Conservation (phyloP, 1,140 invertebrate genomes). For the Drosophila subobscura region DNA sequence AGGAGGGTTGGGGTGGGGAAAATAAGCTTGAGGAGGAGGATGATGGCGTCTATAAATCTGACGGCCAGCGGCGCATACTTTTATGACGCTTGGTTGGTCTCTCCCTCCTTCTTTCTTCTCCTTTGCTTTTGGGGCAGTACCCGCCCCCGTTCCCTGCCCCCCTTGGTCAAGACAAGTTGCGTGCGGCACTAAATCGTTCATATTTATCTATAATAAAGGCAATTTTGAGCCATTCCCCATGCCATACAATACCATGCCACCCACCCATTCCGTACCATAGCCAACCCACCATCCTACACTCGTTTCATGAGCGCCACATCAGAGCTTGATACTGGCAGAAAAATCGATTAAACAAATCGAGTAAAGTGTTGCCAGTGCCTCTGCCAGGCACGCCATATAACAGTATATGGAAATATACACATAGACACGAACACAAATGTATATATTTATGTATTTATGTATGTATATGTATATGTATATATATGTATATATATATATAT, state of each 20-base stretch:
- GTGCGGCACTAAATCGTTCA: constrained; percentile 71
- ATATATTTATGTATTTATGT: neutral
- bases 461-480: neutral
- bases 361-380: constrained; percentile 71
- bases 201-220: constrained; percentile 81
- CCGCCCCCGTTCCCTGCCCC: neutral
- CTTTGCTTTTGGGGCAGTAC: constrained; percentile 2
- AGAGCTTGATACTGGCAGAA: constrained; percentile 52
- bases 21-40: too few relatives aligned
- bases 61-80: constrained; percentile 58
- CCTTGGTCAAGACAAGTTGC: constrained; percentile 61
- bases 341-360: constrained; percentile 82
- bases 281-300: constrained; percentile 2
- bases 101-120: neutral
- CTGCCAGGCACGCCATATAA: constrained; percentile 47
- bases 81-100: constrained; percentile 63
- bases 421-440: constrained; percentile 1
- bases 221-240: constrained; percentile 60
- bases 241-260: constrained; percentile 5
- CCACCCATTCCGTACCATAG: neutral
- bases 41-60: constrained; percentile 68
- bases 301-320: constrained; percentile 20
- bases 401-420: constrained; percentile 34
- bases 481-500: neutral
- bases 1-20: neutral